phyloP scores from a whole-genome alignment of 2,888 invertebrate genomes.

The Tupiocoris notatus region DNA sequence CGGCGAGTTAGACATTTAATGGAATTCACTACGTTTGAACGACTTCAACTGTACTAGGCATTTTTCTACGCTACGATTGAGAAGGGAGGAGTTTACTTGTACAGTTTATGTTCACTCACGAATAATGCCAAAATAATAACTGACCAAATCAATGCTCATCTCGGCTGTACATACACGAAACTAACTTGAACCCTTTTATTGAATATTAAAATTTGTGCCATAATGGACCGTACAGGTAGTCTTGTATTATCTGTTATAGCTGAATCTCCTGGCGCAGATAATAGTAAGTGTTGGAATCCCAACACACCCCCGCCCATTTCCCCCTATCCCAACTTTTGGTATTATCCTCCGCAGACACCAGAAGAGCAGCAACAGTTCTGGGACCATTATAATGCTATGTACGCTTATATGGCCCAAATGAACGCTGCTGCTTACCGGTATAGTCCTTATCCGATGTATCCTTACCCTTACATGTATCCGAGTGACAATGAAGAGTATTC shows the following conservation, averaged over 20 bases:
- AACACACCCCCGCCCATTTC: constrained; percentile 48
- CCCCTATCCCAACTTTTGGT: constrained; percentile 45
- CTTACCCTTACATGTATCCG: constrained; percentile 52
- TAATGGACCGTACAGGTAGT: constrained; percentile 30
- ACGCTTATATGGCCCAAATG: constrained; percentile 51
- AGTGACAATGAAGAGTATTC: constrained; percentile 52
- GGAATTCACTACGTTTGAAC: too few species aligned
- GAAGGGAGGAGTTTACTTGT: constrained; percentile 4
- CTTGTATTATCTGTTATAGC: constrained; percentile 42
- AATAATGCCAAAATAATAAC: not conserved
- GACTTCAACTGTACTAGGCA: too few species aligned
- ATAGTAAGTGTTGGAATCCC: constrained; percentile 45
- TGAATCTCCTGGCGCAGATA: constrained; percentile 40
- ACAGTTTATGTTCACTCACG: constrained; percentile 24
- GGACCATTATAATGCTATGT: constrained; percentile 51
- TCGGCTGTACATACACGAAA: not conserved
- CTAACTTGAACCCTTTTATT: not conserved
- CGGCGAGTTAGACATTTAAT: too few species aligned
- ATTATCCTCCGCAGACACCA: constrained; percentile 49
- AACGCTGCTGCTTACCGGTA: constrained; percentile 50
- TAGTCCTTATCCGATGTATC: constrained; percentile 52
- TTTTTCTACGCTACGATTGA: too few species aligned
- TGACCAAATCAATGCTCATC: not conserved
- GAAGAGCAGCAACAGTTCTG: constrained; percentile 50
- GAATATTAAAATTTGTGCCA: not conserved